A percentile compares a stretch with the other conserved stretches of the same genome.
Evolutionary conservation across 2,797 vertebrate species (phyloP).

Genomic region (Sebastes kiyomatsui): DNA sequence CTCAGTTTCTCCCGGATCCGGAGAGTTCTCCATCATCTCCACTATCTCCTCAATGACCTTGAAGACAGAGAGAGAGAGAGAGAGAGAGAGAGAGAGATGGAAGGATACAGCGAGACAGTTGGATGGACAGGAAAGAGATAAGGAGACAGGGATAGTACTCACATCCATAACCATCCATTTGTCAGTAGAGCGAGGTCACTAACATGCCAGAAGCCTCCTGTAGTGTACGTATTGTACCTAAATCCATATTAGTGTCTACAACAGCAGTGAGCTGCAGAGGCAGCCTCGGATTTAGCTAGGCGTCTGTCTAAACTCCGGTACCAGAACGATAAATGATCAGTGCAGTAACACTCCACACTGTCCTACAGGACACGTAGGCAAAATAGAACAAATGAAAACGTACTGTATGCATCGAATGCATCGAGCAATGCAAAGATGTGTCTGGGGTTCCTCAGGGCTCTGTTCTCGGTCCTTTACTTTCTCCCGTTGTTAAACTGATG

Average conservation of each 20-base stretch:
- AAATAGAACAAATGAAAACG: neutral
- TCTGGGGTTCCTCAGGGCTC: neutral
- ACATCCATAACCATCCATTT: slow-evolving; percentile 25
- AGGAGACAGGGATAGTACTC: neutral
- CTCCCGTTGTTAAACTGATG: neutral
- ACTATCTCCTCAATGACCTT: slow-evolving; percentile 96
- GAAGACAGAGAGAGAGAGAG: neutral
- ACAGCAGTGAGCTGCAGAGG: neutral
- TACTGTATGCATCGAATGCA: neutral
- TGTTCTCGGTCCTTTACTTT: neutral
- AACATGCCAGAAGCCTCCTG: neutral
- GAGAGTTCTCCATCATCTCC: slow-evolving; percentile 97
- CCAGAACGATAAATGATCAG: neutral
- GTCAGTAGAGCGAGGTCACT: neutral
- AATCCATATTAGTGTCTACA: slow-evolving; percentile 28
- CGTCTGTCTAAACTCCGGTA: neutral
- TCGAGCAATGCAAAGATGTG: neutral
- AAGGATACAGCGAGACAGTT: neutral
- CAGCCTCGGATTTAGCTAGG: neutral
- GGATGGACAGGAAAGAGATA: neutral
- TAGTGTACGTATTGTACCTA: neutral
- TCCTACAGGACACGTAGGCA: neutral
- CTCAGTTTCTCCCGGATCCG: slow-evolving; percentile 91
- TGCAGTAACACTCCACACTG: neutral
- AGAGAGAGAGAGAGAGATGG: neutral